A percentile compares a stretch with the other conserved stretches of the same genome.
Evolutionary conservation across 2,888 invertebrate species (phyloP).

Genomic region (Strigamia crassipes): DNA sequence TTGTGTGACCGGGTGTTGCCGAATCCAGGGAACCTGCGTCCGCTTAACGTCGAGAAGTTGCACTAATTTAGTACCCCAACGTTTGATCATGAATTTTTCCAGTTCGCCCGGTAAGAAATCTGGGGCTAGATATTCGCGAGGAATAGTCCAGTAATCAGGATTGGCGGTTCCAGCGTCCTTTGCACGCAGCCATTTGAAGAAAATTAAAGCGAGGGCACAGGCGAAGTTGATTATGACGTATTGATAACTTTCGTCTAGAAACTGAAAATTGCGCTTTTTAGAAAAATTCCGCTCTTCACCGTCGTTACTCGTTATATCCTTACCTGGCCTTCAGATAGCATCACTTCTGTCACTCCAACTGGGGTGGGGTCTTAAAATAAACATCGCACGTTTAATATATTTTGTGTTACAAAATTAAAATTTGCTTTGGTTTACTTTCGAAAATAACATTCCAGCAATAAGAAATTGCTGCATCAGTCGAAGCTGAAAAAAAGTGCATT

Average conservation of each 20-base stretch:
- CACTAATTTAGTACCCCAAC: not conserved
- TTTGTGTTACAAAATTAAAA: not conserved
- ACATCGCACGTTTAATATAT: no score
- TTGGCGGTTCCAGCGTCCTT: not conserved
- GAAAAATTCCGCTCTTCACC: not conserved
- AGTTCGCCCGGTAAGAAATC: not conserved
- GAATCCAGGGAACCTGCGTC: not conserved
- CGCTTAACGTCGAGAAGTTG: not conserved
- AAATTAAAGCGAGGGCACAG: not conserved
- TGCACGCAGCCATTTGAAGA: slow-evolving; percentile 12
- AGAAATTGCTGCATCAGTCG: not conserved
- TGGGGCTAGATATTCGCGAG: not conserved
- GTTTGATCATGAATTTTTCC: not conserved
- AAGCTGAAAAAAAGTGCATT: not conserved
- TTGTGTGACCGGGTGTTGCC: not conserved
- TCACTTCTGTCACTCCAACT: not conserved
- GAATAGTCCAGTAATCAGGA: not conserved
- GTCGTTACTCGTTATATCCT: no score
- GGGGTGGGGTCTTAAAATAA: not conserved
- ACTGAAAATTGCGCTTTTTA: not conserved
- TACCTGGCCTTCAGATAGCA: not conserved
- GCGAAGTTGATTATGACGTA: not conserved
- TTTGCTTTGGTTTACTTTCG: not conserved
- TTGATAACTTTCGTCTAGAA: not conserved
- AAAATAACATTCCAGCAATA: not conserved